A percentile compares a stretch with the other conserved stretches of the same genome.
phyloP scores from a whole-genome alignment of 2,797 vertebrate species.

The Pteronotus mesoamericanus region DNA sequence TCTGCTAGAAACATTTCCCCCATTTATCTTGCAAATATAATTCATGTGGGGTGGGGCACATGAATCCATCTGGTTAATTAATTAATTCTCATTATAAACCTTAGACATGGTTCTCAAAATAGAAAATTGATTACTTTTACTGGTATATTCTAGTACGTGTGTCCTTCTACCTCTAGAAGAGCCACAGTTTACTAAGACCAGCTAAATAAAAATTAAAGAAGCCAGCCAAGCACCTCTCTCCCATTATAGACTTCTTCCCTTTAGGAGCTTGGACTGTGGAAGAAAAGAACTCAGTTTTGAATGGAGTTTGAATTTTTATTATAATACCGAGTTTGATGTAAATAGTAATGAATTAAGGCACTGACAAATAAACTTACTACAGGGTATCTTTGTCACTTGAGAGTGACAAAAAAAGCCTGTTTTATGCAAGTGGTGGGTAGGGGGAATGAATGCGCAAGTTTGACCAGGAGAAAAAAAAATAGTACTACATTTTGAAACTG shows the following conservation, averaged over 20 bases:
- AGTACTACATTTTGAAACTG: neutral
- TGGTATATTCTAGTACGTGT: neutral
- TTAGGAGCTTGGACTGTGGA: neutral
- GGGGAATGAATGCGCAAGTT: neutral
- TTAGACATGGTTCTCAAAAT: neutral
- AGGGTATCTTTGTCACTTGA: neutral
- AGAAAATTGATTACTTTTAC: neutral
- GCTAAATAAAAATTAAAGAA: neutral
- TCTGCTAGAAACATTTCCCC: neutral
- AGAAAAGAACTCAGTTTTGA: neutral
- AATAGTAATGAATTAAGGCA: slow-evolving; percentile 9
- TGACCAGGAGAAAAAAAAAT: neutral
- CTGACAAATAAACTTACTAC: neutral
- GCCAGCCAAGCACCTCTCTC: neutral
- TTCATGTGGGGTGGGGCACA: neutral
- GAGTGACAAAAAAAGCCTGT: neutral
- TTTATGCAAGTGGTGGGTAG: neutral
- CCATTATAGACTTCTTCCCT: neutral
- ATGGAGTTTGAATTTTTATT: neutral
- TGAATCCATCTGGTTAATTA: neutral
- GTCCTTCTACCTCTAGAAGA: neutral
- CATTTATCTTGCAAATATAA: neutral
- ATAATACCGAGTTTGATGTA: neutral
- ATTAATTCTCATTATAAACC: neutral
- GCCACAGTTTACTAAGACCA: neutral